Base-by-base conservation (phyloP, 2,888 invertebrate genomes). In the Nipponacmea schrenckii region DNA sequence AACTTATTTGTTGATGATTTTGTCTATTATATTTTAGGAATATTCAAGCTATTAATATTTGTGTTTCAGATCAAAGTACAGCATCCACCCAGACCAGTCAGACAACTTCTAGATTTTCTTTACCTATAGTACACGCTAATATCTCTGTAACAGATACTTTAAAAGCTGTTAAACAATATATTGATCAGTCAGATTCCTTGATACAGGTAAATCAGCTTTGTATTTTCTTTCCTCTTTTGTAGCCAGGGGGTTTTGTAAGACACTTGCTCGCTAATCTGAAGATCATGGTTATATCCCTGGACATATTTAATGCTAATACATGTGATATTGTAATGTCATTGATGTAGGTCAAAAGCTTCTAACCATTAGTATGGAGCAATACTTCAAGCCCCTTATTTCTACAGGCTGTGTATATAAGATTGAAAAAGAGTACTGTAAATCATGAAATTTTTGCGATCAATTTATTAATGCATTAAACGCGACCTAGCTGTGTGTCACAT, bases 81-180 rank as follows among this genome's bases (percentile, higher is more conserved):
- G 56, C 56, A 24, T 56, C 20, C 24, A 56, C 56, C 10, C 56
- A 56, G 56, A 56, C 56, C 1, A 56, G 56, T 56, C 56, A 56
- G 14, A 20, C 24, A 24, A 10, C 56, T 15, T 20, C 10, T 20
- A 20, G 56, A 24, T 24, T 12, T 12, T 15, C 62, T 27, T 64
- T 72, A 62, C 68, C 78, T 14, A 62, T 66, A 20, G 62, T 75
- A 8, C 84, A 84, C 64, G 83, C 84, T 15, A 78, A 76, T 70
- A 70, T 83, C 67, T 76, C 82, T 2, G 65, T 74, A n/a, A 62
- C 70, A 24, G 81, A 81, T 63, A 83, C 79, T 0, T 44, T 79
- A n/a, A 65, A 71, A 24, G 79, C 81, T 1, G 76, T 84, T 15
- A 76, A 70, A 15, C 67, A 75, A 45, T 79, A 79, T 2, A 56